phyloP scores from a whole-genome alignment of 2,113 vertebrate species.

The Planiliza haematocheilus region DNA sequence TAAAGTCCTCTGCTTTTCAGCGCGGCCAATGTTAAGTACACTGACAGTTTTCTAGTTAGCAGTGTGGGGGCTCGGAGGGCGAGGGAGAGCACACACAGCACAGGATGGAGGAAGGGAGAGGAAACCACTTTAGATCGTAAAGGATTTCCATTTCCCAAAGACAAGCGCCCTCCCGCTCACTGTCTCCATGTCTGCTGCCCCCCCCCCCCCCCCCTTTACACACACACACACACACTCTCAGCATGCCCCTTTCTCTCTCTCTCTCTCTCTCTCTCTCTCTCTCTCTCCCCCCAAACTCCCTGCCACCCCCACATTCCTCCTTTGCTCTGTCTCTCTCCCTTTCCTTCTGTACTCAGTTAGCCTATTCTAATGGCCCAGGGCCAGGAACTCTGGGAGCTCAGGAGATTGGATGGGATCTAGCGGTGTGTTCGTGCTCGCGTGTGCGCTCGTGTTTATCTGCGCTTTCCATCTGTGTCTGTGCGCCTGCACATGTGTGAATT shows the following conservation, averaged over 20 bases:
- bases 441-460: constrained; percentile 27
- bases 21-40: constrained; percentile 49
- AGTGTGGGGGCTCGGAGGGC: constrained; percentile 54
- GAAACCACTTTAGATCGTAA: constrained; percentile 90
- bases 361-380: constrained; percentile 65
- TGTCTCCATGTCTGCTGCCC: constrained; percentile 55
- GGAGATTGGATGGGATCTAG: constrained; percentile 64
- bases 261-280: constrained; percentile 11
- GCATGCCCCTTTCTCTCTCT: constrained; percentile 12
- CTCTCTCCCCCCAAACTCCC: neutral
- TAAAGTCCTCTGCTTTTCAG: constrained; percentile 35
- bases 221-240: too few species aligned
- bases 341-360: constrained; percentile 49
- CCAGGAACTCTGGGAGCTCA: constrained; percentile 70
- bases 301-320: constrained; percentile 25
- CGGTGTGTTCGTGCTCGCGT: constrained; percentile 18
- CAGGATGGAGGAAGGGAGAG: constrained; percentile 83
- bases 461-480: constrained; percentile 30
- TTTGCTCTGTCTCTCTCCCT: constrained; percentile 13
- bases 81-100: constrained; percentile 59
- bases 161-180: constrained; percentile 79
- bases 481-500: constrained; percentile 14
- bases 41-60: constrained; percentile 72
- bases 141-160: constrained; percentile 91
- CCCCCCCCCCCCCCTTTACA: neutral